A percentile compares a stretch with the other conserved stretches of the same genome.
Conservation (phyloP, 2,113 vertebrate species). For the Rattus norvegicus region GRCr8 NC_086032.1:2121001-2121500, state of each 20-base stretch:
- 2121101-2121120: background rate
- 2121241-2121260: background rate
- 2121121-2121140: constrained; percentile 13
- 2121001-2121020: background rate
- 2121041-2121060: background rate
- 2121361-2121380: no score
- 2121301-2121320: background rate
- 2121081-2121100: background rate
- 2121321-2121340: no score
- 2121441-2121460: no score
- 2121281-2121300: background rate
- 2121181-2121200: background rate
- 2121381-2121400: no score
- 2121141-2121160: constrained; percentile 24
- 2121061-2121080: background rate
- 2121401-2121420: no score
- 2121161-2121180: background rate
- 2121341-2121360: no score
- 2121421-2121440: no score
- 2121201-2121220: background rate
- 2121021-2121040: background rate
- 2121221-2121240: background rate
- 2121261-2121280: background rate
- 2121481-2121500: no score
- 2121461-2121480: no score